Evolutionary conservation across 2,888 invertebrate genomes (phyloP).

Genomic region (Drosophila meridionalis): DNA sequence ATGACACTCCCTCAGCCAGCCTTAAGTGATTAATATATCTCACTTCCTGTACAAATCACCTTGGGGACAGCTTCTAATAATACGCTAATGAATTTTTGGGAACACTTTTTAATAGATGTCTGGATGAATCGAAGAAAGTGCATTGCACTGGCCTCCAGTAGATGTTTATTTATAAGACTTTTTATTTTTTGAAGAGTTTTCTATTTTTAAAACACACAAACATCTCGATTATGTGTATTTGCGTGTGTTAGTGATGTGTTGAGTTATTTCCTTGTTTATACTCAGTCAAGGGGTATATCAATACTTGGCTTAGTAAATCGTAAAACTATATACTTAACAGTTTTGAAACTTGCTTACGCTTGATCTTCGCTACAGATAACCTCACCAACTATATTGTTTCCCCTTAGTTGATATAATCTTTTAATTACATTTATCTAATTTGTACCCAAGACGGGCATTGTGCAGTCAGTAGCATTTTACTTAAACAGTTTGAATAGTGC

Average conservation of each 20-base stretch:
- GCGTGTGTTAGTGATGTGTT: conserved; percentile 21
- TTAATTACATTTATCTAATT: background rate
- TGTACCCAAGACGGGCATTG: background rate
- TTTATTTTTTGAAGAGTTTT: conserved; percentile 51
- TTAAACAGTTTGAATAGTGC: background rate
- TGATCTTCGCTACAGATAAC: background rate
- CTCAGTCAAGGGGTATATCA: background rate
- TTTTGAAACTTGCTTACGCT: background rate
- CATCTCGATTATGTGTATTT: conserved; percentile 34
- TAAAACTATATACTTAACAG: background rate
- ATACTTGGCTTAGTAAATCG: background rate
- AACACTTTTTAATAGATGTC: conserved; percentile 20
- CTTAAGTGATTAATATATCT: background rate
- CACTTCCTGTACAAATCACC: conserved; percentile 48
- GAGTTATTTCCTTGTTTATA: conserved; percentile 20
- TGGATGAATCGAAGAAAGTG: conserved; percentile 50
- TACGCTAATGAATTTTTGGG: conserved; percentile 41
- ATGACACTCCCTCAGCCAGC: background rate
- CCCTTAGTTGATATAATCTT: background rate
- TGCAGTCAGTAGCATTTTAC: background rate
- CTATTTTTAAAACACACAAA: conserved; percentile 60
- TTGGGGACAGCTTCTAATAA: conserved; percentile 45
- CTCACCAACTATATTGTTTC: background rate
- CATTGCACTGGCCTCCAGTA: conserved; percentile 57
- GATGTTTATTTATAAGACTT: conserved; percentile 48